phyloP scores from a whole-genome alignment of 2,888 invertebrate species.

The Acanthopleura granulata region DNA sequence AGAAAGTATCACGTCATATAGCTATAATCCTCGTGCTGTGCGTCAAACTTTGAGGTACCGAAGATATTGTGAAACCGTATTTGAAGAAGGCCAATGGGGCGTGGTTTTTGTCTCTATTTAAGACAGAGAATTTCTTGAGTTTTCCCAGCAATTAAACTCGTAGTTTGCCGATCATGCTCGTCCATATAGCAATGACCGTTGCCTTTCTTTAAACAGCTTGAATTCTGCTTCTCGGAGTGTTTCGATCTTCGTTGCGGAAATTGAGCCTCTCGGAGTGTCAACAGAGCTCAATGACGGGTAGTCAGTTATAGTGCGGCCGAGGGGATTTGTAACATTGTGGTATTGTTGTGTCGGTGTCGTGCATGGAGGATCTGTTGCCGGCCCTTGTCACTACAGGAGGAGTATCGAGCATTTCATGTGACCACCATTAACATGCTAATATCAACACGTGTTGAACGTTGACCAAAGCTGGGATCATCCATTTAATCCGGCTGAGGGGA shows the following conservation, averaged over 20 bases:
- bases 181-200: not conserved
- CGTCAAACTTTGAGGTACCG: too few species aligned
- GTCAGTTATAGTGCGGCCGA: not conserved
- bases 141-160: not conserved
- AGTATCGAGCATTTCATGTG: too few species aligned
- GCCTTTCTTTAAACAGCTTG: not conserved
- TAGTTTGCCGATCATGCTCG: slow-evolving; percentile 8
- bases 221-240: not conserved
- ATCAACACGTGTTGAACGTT: too few species aligned
- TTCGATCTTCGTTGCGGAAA: not conserved
- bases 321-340: not conserved
- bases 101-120: too few species aligned
- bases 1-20: too few species aligned
- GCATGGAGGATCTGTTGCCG: not conserved
- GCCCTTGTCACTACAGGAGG: too few species aligned
- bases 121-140: not conserved
- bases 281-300: not conserved
- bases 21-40: too few species aligned
- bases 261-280: not conserved
- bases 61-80: too few species aligned
- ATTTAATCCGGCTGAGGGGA: too few species aligned
- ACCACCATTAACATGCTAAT: too few species aligned
- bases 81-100: too few species aligned
- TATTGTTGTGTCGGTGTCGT: not conserved
- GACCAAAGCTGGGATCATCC: too few species aligned